Evolutionary conservation across 2,113 vertebrate species (phyloP), one percentile per base, ranked within the genome.

Genomic region (Leptodactylus fuscus): DNA sequence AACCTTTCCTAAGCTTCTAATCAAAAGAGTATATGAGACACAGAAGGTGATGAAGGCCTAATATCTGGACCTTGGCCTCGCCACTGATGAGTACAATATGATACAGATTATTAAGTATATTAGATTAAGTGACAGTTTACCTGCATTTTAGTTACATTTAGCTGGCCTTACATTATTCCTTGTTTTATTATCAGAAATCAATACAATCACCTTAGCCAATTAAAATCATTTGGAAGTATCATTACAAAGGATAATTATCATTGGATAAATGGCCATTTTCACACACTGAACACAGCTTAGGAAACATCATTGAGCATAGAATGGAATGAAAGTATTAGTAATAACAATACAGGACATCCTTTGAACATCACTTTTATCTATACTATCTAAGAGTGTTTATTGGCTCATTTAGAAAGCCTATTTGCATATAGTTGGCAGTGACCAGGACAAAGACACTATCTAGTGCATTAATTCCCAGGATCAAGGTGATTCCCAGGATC

Each of bases 21-120:
- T 83, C 29, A 55, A 60, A 83, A 76, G 51, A 75, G 34, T 41
- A 83, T 75, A 27, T 48, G 70, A 76, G 16, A 44, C 69, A 75
- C 70, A 62, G 53, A 83, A 83, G 58, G 32, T 48, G 24, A 62
- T 49, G 7, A 48, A 62, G 44, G 71, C 36, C n/a, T 60, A 53
- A 62, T 76, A 62, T 62, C 51, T 34, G 34, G 16, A 48, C 34
- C 34, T n/a, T 46, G 16, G 27, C 10, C 49, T 67, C 34, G 27
- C 4, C 18, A 34, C 62, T 38, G 29, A 83, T 60, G 51, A 83
- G 36, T n/a, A n/a, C 60, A 82, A 41, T 16, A 5, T 58, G 58
- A 60, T 46, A n/a, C n/a, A 34, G 1, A 74, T 74, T 10, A 83
- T 74, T 74, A 83, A 46, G 15, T 60, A 24, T 38, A 53, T 82